These are phyloP conservation scores for Porites evermanni DNA, from an alignment of 92 coral and sea anemone species.

Conservation along the genomic window DNA sequence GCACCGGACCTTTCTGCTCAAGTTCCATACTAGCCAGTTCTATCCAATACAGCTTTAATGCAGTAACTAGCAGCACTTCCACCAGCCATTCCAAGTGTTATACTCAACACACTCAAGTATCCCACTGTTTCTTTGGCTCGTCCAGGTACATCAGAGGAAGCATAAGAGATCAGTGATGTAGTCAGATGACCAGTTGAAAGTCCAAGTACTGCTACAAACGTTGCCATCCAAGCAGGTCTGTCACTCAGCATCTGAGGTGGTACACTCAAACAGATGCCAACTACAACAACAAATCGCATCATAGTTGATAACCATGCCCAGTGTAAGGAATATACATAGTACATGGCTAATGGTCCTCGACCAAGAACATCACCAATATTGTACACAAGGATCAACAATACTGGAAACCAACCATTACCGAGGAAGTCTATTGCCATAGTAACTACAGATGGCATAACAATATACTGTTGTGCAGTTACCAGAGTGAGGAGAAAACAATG, in stretches of 20 bases:
- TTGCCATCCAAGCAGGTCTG: slow-evolving; percentile 95
- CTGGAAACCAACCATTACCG: slow-evolving; percentile 93
- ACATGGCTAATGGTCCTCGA: slow-evolving; percentile 87
- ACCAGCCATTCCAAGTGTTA: slow-evolving; percentile 90
- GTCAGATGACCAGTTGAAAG: slow-evolving; percentile 91
- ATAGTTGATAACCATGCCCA: slow-evolving; percentile 90
- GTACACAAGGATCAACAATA: slow-evolving; percentile 79
- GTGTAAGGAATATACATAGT: slow-evolving; percentile 72
- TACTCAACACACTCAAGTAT: slow-evolving; percentile 83
- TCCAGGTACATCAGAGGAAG: slow-evolving; percentile 85
- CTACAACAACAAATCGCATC: slow-evolving; percentile 74
- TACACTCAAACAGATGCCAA: slow-evolving; percentile 88
- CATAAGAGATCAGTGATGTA: slow-evolving; percentile 82
- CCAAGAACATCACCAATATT: slow-evolving; percentile 89
- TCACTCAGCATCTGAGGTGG: slow-evolving; percentile 85
- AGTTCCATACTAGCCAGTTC: slow-evolving; percentile 48
- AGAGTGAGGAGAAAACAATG: slow-evolving; percentile 83
- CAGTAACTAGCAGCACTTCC: slow-evolving; percentile 87
- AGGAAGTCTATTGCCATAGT: slow-evolving; percentile 92
- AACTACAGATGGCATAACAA: slow-evolving; percentile 90
- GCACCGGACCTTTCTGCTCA: no score
- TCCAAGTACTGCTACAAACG: slow-evolving; percentile 86
- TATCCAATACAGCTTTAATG: slow-evolving; percentile 76
- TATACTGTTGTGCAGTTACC: slow-evolving; percentile 82
- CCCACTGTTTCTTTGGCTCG: slow-evolving; percentile 91